Base-by-base conservation (phyloP, 2,888 invertebrate genomes). In the Apodemia mormo region DNA sequence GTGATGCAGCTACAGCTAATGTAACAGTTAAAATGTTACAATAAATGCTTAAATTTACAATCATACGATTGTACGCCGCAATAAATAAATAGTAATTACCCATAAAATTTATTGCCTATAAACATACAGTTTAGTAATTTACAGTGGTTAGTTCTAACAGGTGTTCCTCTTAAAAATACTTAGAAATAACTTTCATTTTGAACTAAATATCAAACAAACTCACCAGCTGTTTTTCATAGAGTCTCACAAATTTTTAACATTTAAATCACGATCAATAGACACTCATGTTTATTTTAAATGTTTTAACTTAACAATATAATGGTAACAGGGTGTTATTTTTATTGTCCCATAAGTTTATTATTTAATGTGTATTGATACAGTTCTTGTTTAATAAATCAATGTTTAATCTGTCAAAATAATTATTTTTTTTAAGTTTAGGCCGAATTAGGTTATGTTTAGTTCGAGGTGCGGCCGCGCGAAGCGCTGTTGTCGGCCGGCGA, bases 361-460 rank as follows among this genome's bases (percentile, higher is more conserved):
- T n/a, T 40, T 54, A 65, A 64, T 14, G 49, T 64, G 37, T 40
- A 54, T 43, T 65, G 40, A 30, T 65, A 9, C 10, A 9, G 29
- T 37, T 65, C 22, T 29, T 54, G 30, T 45, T 61, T 68, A 65
- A 30, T 56, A 54, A 12, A 43, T 30, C 9, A 65, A 65, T 68
- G 54, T 14, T 65, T 40, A 10, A 54, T 54, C 22, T 12, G 29
- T 65, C 14, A 52, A 52, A 52, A 52, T 52, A 14, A 12, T 52
- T 54, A 33, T 40, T 65, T 65, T 14, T 33, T 65, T 52, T 49
- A 22, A 69, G 30, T 78, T 73, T 81, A 85, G 85, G 82, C 82
- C 81, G 81, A 81, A 77, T 78, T 77, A 89, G 90, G 91, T 91
- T 90, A 90, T 85, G 87, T 86, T 79, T 85, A 85, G 82, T 84